phyloP scores from a whole-genome alignment of 2,888 invertebrate species.

The Dryococelus australis region DNA sequence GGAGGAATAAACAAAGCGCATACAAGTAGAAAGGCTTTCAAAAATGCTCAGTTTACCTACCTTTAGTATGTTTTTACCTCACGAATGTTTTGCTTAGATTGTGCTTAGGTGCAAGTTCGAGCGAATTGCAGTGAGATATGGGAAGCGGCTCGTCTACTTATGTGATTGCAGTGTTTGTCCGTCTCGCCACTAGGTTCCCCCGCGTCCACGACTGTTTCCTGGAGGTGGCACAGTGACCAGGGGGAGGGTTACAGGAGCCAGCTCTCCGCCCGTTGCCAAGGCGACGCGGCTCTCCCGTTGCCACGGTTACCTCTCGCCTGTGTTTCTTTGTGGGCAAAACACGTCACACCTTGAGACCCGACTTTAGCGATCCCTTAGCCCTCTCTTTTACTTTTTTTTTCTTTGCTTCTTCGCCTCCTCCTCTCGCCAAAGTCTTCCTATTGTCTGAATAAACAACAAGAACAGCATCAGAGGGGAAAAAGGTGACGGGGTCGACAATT shows the following conservation, averaged over 20 bases:
- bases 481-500: too few relatives aligned
- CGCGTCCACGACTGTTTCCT: background rate
- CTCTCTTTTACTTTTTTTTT: background rate
- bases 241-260: background rate
- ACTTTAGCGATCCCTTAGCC: background rate
- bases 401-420: background rate
- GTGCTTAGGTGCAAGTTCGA: too few relatives aligned
- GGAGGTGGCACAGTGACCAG: background rate
- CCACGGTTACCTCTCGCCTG: background rate
- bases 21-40: too few relatives aligned
- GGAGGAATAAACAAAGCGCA: too few relatives aligned
- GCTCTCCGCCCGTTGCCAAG: background rate
- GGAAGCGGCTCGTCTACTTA: background rate
- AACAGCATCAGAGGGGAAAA: too few relatives aligned
- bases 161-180: background rate
- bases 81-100: too few relatives aligned
- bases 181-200: background rate
- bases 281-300: background rate
- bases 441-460: background rate
- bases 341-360: background rate
- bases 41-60: too few relatives aligned
- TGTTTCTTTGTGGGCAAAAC: slow-evolving; percentile 4
- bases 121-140: too few relatives aligned
- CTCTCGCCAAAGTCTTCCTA: background rate
- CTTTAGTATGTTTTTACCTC: too few relatives aligned